These are phyloP conservation scores for Zoanthus gigantus DNA, from an alignment of 92 coral and sea anemone genomes.

Conservation along the genomic window DNA sequence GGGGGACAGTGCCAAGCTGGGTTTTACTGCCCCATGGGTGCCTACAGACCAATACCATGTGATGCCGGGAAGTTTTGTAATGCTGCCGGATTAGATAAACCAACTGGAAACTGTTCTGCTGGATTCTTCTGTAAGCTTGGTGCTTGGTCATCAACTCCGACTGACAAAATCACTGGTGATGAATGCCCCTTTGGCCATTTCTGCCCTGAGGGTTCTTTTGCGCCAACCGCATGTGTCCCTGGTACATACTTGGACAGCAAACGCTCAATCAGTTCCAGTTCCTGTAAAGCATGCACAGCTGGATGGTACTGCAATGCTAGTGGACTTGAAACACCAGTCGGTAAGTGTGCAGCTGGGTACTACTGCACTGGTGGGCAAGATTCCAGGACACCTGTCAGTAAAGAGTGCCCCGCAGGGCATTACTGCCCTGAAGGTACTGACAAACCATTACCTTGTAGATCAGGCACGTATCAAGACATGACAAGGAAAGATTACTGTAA, in stretches of 20 bases:
- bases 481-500: conserved; percentile 75
- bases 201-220: conserved; percentile 85
- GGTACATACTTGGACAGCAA: conserved; percentile 85
- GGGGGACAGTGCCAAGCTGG: conserved; percentile 95
- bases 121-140: conserved; percentile 86
- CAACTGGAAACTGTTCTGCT: conserved; percentile 88
- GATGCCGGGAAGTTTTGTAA: conserved; percentile 94
- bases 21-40: conserved; percentile 87
- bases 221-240: conserved; percentile 83
- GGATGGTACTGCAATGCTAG: conserved; percentile 92
- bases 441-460: conserved; percentile 80
- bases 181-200: conserved; percentile 82
- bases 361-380: conserved; percentile 95
- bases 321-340: conserved; percentile 82
- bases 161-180: conserved; percentile 83
- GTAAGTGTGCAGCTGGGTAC: conserved; percentile 88
- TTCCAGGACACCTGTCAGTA: conserved; percentile 75
- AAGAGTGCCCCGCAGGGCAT: conserved; percentile 83
- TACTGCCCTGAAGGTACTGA: conserved; percentile 79
- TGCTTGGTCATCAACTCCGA: conserved; percentile 78
- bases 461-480: conserved; percentile 88
- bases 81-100: conserved; percentile 77
- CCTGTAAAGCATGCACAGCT: conserved; percentile 82
- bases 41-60: conserved; percentile 75
- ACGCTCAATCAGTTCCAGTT: conserved; percentile 73